Evolutionary conservation across 1,140 invertebrate species (phyloP).

Genomic region (Pseudomyrmex dendroicus): DNA sequence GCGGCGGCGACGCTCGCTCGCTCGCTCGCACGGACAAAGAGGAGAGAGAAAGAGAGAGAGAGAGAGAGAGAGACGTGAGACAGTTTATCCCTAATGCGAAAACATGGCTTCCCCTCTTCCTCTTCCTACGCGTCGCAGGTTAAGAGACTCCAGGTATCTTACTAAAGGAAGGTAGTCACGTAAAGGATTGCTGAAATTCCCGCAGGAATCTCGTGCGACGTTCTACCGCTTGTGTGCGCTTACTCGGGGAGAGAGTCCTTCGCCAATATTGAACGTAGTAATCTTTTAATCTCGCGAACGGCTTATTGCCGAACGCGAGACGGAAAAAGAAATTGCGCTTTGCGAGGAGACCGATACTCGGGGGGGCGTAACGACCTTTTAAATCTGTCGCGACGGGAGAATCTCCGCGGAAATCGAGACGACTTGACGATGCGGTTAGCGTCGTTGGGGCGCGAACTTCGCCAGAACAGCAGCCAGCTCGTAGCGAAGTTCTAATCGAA

Average conservation of each 20-base stretch:
- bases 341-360: background rate
- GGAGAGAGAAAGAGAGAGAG: no score
- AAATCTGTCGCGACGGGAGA: constrained; percentile 44
- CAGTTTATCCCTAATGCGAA: constrained; percentile 78
- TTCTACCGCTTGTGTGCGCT: constrained; percentile 24
- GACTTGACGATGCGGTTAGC: constrained; percentile 43
- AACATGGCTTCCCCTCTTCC: constrained; percentile 74
- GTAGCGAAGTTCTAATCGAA: constrained; percentile 44
- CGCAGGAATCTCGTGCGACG: constrained; percentile 63
- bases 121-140: constrained; percentile 15
- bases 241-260: constrained; percentile 17
- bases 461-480: constrained; percentile 18
- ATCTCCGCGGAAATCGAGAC: constrained; percentile 44
- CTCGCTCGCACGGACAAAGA: background rate
- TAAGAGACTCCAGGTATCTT: constrained; percentile 23
- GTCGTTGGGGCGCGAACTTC: constrained; percentile 21
- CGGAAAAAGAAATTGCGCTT: constrained; percentile 11
- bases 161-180: constrained; percentile 66
- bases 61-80: constrained; percentile 40
- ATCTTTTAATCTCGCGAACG: constrained; percentile 76
- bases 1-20: constrained; percentile 15
- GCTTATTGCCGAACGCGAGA: constrained; percentile 53
- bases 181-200: constrained; percentile 78
- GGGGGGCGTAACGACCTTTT: constrained; percentile 50
- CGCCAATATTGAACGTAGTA: constrained; percentile 72